phyloP scores from a whole-genome alignment of 2,797 vertebrate species.

The Stomatorhinus walkeri region DNA sequence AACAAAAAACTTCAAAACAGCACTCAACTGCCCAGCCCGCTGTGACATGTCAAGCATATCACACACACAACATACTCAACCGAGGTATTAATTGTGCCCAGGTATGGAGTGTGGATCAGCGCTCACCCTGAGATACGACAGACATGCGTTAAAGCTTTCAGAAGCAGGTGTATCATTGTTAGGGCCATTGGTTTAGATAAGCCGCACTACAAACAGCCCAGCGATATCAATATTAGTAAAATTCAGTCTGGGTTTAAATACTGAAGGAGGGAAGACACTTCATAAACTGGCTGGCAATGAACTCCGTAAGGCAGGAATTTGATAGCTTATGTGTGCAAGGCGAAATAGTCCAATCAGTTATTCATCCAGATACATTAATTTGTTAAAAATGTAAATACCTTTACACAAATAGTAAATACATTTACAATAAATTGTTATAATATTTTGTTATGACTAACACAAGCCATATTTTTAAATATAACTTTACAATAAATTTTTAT shows the following conservation, averaged over 20 bases:
- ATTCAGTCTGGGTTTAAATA: background rate
- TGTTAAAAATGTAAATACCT: background rate
- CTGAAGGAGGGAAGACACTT: background rate
- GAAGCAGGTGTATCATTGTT: background rate
- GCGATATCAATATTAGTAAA: background rate
- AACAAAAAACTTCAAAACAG: background rate
- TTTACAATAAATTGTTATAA: background rate
- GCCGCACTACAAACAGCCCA: background rate
- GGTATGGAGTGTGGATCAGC: background rate
- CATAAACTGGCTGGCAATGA: background rate
- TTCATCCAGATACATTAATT: background rate
- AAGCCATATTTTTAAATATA: background rate
- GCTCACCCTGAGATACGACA: background rate
- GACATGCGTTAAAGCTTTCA: background rate
- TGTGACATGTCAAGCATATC: background rate
- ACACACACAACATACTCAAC: background rate
- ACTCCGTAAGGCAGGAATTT: background rate
- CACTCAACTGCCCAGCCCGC: background rate
- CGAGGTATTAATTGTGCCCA: background rate
- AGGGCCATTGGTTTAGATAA: background rate
- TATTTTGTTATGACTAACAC: background rate
- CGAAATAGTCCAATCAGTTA: background rate
- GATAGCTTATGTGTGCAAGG: background rate
- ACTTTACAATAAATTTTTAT: background rate
- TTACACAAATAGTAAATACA: background rate